Percentiles rank a stretch among this genome's conserved stretches.
Evolutionary conservation across 1,140 invertebrate species (phyloP).

Genomic region (Hyles euphorbiae): DNA sequence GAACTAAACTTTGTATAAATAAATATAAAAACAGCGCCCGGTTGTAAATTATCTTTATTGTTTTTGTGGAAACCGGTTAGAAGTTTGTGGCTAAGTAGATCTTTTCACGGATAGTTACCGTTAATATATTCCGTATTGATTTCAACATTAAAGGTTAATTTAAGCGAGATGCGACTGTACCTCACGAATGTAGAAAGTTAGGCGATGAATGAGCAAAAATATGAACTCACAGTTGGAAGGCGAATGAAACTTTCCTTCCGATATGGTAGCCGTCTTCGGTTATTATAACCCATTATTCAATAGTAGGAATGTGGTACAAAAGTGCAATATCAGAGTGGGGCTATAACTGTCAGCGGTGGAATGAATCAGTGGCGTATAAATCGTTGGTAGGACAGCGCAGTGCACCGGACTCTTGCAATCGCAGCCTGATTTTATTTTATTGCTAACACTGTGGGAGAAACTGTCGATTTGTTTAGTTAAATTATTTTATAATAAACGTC

Average conservation of each 20-base stretch:
- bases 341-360: constrained; percentile 60
- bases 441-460: constrained; percentile 40
- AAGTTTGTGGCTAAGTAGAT: constrained; percentile 46
- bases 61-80: constrained; percentile 47
- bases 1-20: constrained; percentile 53
- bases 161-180: constrained; percentile 10
- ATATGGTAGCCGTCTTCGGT: constrained; percentile 34
- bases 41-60: constrained; percentile 68
- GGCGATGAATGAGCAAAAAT: constrained; percentile 31
- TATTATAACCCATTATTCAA: constrained; percentile 60
- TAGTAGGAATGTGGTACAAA: constrained; percentile 51
- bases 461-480: constrained; percentile 44
- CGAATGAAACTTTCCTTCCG: constrained; percentile 8
- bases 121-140: constrained; percentile 23
- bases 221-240: constrained; percentile 2
- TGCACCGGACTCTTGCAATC: constrained; percentile 32
- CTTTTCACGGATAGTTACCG: constrained; percentile 9
- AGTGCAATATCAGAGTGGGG: constrained; percentile 58
- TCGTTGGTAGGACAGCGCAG: constrained; percentile 45
- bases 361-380: constrained; percentile 67
- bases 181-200: constrained; percentile 27
- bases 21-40: constrained; percentile 58
- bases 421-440: constrained; percentile 45
- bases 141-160: constrained; percentile 17
- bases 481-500: constrained; percentile 32